Evolutionary conservation across 1,140 invertebrate genomes (phyloP).

Genomic region (Forficula auricularia): DNA sequence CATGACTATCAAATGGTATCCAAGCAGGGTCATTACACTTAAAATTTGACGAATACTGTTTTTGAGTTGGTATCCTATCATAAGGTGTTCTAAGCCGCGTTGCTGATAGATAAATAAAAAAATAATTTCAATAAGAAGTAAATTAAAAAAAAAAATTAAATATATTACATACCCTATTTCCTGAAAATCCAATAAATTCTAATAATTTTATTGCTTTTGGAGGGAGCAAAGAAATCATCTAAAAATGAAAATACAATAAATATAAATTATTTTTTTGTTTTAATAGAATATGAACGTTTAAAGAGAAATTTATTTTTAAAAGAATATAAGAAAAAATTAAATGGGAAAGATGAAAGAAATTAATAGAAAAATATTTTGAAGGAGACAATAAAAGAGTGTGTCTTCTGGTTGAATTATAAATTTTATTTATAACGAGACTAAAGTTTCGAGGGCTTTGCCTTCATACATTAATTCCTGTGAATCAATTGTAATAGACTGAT

Average conservation of each 20-base stretch:
- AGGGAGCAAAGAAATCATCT: conserved; percentile 84
- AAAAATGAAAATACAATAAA: conserved; percentile 19
- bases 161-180: conserved; percentile 57
- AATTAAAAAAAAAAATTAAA: conserved; percentile 4
- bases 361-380: no score
- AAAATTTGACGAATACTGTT: conserved; percentile 66
- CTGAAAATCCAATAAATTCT: conserved; percentile 89
- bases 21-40: conserved; percentile 63
- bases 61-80: conserved; percentile 44
- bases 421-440: no score
- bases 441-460: no score
- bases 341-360: neutral
- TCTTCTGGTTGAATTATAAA: no score
- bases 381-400: no score
- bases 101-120: neutral
- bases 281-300: neutral
- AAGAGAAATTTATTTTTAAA: conserved; percentile 4
- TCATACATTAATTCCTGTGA: no score
- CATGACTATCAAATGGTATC: conserved; percentile 67
- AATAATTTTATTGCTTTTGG: conserved; percentile 67
- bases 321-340: conserved; percentile 2
- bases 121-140: neutral
- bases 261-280: neutral
- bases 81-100: conserved; percentile 52
- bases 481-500: no score